These are phyloP conservation scores for Nymphalis io DNA, from an alignment of 1,140 invertebrate species.

Conservation along the genomic window DNA sequence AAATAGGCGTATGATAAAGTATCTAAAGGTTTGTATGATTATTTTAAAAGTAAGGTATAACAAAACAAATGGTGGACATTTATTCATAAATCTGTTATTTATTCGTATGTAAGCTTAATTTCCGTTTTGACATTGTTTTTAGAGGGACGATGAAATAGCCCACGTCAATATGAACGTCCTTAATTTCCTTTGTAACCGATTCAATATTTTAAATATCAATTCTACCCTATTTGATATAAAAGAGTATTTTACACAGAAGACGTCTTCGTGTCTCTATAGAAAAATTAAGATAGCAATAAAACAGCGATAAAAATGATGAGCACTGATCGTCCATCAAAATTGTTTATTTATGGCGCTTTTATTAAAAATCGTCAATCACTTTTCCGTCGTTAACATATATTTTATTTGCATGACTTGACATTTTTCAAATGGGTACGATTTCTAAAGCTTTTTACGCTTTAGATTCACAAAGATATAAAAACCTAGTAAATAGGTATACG, in stretches of 20 bases:
- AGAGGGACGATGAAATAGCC: slow-evolving; percentile 60
- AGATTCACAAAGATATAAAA: neutral
- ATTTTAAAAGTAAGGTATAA: neutral
- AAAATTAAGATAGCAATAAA: neutral
- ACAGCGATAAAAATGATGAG: neutral
- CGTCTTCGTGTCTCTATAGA: neutral
- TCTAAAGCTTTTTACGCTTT: neutral
- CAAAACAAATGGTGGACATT: slow-evolving; percentile 27
- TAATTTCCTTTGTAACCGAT: slow-evolving; percentile 64
- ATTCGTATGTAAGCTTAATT: slow-evolving; percentile 57
- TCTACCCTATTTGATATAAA: slow-evolving; percentile 37
- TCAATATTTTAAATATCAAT: slow-evolving; percentile 52
- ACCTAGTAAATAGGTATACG: neutral
- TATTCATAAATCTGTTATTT: slow-evolving; percentile 25
- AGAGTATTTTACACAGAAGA: neutral
- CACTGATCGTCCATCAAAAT: slow-evolving; percentile 8
- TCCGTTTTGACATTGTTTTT: slow-evolving; percentile 72
- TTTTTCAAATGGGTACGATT: slow-evolving; percentile 12
- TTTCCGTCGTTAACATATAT: slow-evolving; percentile 17
- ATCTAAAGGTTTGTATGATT: slow-evolving; percentile 2
- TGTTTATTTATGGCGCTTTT: slow-evolving; percentile 22
- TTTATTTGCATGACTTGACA: slow-evolving; percentile 20
- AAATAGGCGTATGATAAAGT: neutral
- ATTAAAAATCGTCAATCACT: slow-evolving; percentile 55
- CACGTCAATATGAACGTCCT: slow-evolving; percentile 59